phyloP scores from a whole-genome alignment of 2,888 invertebrate genomes.

The Drosophila ustulata region DNA sequence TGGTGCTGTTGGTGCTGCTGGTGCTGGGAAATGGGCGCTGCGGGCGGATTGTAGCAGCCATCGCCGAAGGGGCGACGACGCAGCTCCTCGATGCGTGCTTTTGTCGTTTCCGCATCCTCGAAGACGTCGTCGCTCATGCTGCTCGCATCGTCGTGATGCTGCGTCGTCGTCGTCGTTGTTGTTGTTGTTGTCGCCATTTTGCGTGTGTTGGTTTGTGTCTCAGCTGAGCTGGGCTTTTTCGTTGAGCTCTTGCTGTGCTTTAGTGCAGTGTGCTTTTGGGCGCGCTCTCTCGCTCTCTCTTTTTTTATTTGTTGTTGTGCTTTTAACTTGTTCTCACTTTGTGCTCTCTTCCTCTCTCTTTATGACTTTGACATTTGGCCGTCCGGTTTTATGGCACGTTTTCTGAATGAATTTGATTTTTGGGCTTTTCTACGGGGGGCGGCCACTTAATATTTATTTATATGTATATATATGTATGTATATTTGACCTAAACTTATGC shows the following conservation, averaged over 20 bases:
- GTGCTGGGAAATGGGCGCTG: conserved; percentile 64
- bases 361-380: conserved; percentile 76
- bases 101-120: conserved; percentile 87
- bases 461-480: conserved; percentile 23
- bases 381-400: conserved; percentile 77
- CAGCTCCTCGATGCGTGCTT: conserved; percentile 80
- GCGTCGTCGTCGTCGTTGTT: conserved; percentile 31
- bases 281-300: conserved; percentile 30
- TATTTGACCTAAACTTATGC: conserved; percentile 54
- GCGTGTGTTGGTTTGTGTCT: conserved; percentile 57
- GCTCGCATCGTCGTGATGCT: conserved; percentile 87
- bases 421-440: conserved; percentile 34
- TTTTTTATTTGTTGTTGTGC: background rate
- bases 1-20: conserved; percentile 40
- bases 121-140: conserved; percentile 93
- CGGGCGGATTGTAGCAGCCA: conserved; percentile 76
- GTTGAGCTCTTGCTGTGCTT: conserved; percentile 29
- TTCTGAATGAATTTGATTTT: conserved; percentile 76
- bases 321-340: conserved; percentile 6
- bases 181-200: conserved; percentile 45
- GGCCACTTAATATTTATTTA: conserved; percentile 42
- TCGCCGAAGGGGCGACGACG: conserved; percentile 78
- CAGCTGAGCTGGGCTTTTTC: conserved; percentile 39
- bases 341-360: conserved; percentile 43
- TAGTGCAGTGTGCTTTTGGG: conserved; percentile 47